phyloP scores from a whole-genome alignment of 2,113 vertebrate species.

The Philantomba maxwellii region DNA sequence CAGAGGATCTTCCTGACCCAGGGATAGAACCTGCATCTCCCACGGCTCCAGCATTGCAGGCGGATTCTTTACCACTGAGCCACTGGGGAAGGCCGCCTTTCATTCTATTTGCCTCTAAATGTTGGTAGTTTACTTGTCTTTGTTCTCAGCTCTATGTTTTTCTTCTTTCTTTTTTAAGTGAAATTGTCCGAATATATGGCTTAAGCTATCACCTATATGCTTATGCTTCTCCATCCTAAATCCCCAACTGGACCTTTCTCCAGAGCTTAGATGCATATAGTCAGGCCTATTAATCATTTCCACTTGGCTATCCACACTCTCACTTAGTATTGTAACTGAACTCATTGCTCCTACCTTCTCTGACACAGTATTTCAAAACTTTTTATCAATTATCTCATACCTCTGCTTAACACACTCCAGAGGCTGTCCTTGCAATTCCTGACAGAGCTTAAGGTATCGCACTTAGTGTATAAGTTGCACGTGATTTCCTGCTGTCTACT shows the following conservation, averaged over 20 bases:
- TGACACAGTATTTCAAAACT: not conserved
- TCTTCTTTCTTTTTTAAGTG: not conserved
- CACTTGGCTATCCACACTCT: not conserved
- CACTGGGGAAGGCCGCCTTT: not conserved
- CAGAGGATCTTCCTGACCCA: not conserved
- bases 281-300: not conserved
- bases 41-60: rapidly evolving
- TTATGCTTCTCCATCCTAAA: not conserved
- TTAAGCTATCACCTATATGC: not conserved
- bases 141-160: not conserved
- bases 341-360: not conserved
- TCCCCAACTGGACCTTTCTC: not conserved
- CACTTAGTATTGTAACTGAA: not conserved
- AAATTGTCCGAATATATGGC: not conserved
- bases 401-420: not conserved
- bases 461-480: not conserved
- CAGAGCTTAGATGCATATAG: not conserved
- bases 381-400: not conserved
- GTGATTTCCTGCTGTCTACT: not conserved
- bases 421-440: not conserved
- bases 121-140: not conserved
- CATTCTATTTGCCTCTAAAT: not conserved
- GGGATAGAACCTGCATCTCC: not conserved
- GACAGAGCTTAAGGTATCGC: not conserved
- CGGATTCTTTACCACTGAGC: not conserved